Percentiles rank a stretch among this genome's conserved stretches.
Conservation (phyloP, 2,797 vertebrate species). For the Pantherophis vulpinus region DNA sequence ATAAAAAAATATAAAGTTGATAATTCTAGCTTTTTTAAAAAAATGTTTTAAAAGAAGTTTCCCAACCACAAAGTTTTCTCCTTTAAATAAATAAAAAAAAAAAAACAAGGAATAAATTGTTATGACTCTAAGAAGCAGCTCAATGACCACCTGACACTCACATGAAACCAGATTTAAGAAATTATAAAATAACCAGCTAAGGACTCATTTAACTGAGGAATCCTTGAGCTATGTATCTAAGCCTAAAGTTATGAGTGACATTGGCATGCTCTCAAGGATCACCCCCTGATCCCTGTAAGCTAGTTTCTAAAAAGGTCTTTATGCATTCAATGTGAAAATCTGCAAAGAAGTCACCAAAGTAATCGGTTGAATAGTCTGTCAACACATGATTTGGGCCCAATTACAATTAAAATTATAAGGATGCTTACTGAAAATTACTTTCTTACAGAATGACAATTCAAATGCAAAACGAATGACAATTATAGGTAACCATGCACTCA, state of each 20-base stretch:
- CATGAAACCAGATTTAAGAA: background rate
- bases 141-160: background rate
- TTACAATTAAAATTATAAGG: background rate
- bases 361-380: background rate
- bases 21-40: background rate
- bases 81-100: constrained; percentile 40
- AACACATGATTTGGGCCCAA: background rate
- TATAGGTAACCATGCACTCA: background rate
- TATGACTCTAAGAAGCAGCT: constrained; percentile 9
- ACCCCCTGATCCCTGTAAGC: background rate
- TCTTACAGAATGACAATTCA: background rate
- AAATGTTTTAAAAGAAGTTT: background rate
- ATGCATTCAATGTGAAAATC: background rate
- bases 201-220: background rate
- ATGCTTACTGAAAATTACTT: background rate
- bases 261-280: background rate
- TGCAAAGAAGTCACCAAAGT: background rate
- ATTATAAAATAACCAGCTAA: background rate
- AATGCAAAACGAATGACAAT: background rate
- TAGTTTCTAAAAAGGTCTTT: background rate
- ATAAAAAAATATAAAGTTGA: background rate
- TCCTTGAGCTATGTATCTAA: background rate
- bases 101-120: constrained; percentile 33
- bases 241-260: background rate
- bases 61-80: constrained; percentile 17